These are phyloP conservation scores for Gambusia holbrooki DNA, from an alignment of 2,113 vertebrate genomes.

Conservation along the genomic window DNA sequence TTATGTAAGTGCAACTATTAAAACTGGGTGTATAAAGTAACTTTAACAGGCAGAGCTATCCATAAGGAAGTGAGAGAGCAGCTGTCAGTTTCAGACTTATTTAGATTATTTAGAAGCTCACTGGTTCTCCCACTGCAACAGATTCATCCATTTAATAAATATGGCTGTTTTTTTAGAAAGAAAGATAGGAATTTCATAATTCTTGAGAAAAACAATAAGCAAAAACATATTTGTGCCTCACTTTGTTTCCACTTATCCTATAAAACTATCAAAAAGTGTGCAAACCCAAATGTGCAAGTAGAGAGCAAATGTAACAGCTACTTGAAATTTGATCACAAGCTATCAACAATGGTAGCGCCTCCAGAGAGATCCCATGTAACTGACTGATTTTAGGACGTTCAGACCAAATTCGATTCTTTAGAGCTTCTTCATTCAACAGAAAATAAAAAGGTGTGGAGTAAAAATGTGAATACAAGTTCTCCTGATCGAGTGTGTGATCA, in stretches of 20 bases:
- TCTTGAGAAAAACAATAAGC: not conserved
- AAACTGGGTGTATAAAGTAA: too few relatives aligned
- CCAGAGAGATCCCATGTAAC: slow-evolving; percentile 2
- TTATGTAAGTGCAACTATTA: too few relatives aligned
- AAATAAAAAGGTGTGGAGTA: slow-evolving; percentile 29
- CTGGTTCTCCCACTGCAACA: not conserved
- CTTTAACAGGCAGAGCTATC: too few relatives aligned
- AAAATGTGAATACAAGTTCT: slow-evolving; percentile 10
- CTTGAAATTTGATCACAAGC: slow-evolving; percentile 51
- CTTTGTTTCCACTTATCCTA: not conserved
- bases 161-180: slow-evolving; percentile 24
- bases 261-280: slow-evolving; percentile 15
- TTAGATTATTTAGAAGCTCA: not conserved
- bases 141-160: slow-evolving; percentile 5
- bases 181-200: not conserved
- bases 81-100: too few relatives aligned
- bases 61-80: too few relatives aligned
- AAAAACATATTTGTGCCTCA: not conserved
- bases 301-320: slow-evolving; percentile 52
- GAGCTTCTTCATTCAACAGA: slow-evolving; percentile 19
- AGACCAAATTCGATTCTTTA: slow-evolving; percentile 13
- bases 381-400: slow-evolving; percentile 2
- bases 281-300: slow-evolving; percentile 34
- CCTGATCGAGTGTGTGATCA: slow-evolving; percentile 15
- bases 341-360: slow-evolving; percentile 32